These are phyloP conservation scores for Heterohyrax brucei DNA, from an alignment of 2,797 vertebrate species.

Conservation along the genomic window DNA sequence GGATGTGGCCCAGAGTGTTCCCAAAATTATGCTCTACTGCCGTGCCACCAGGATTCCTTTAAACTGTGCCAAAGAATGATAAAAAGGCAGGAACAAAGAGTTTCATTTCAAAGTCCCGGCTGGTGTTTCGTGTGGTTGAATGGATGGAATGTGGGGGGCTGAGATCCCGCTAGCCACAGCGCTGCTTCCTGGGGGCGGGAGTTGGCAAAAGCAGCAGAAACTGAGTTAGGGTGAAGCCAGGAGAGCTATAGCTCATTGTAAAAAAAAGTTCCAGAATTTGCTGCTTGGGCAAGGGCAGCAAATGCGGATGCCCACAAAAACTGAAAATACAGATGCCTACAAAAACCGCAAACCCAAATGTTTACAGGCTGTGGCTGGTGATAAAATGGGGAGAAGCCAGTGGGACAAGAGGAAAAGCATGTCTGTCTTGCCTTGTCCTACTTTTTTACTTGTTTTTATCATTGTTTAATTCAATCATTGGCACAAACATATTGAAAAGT, in stretches of 20 bases:
- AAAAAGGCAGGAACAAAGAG: not conserved
- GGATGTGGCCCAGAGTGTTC: too few species aligned
- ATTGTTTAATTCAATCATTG: too few species aligned
- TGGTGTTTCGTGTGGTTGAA: not conserved
- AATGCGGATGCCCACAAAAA: not conserved
- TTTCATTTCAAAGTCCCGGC: not conserved
- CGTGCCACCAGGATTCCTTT: too few species aligned
- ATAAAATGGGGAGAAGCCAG: not conserved
- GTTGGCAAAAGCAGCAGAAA: not conserved
- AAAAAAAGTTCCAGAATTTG: not conserved
- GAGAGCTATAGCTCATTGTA: not conserved
- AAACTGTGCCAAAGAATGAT: not conserved
- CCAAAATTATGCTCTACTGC: too few species aligned
- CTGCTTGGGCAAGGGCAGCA: not conserved
- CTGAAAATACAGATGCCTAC: not conserved
- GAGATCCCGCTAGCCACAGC: not conserved
- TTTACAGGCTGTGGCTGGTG: not conserved
- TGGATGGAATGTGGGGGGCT: not conserved
- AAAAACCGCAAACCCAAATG: not conserved
- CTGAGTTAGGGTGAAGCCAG: not conserved
- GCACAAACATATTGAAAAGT: too few species aligned
- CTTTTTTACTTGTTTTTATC: not conserved
- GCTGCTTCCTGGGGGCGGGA: not conserved
- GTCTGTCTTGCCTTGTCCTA: not conserved
- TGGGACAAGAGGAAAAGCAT: not conserved